Evolutionary conservation across 1,140 invertebrate species (phyloP).

Genomic region (Drosophila ogumai): DNA sequence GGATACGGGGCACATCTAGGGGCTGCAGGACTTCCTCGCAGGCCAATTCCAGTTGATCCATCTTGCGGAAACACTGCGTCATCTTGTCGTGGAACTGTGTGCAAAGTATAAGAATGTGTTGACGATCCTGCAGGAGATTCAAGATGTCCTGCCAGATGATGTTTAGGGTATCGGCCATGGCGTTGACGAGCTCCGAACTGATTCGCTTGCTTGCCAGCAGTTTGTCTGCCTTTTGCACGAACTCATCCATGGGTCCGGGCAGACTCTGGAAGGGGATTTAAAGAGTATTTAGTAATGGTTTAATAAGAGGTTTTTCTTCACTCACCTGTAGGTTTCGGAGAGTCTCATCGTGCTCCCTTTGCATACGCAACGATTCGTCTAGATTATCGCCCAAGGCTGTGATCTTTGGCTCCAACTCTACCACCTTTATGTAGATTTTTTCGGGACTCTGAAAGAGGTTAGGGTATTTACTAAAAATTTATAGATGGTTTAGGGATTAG

Average conservation of each 20-base stretch:
- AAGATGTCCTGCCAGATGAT: conserved; percentile 96
- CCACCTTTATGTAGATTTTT: conserved; percentile 93
- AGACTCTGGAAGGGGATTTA: conserved; percentile 88
- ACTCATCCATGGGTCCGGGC: conserved; percentile 95
- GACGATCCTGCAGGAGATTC: conserved; percentile 90
- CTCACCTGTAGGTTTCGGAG: conserved; percentile 92
- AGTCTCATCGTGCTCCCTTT: conserved; percentile 93
- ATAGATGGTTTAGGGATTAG: not conserved
- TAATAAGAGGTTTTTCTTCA: not conserved
- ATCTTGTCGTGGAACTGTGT: conserved; percentile 90
- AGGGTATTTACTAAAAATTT: conserved; percentile 19
- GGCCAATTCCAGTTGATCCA: conserved; percentile 89
- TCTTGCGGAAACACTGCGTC: conserved; percentile 89
- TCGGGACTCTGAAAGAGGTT: conserved; percentile 89
- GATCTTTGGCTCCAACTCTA: conserved; percentile 93
- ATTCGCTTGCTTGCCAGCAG: conserved; percentile 92
- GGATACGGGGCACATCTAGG: conserved; percentile 89
- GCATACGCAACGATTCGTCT: conserved; percentile 90
- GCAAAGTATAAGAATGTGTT: conserved; percentile 91
- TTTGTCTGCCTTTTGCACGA: conserved; percentile 93
- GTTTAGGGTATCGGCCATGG: conserved; percentile 95
- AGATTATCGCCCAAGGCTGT: conserved; percentile 92
- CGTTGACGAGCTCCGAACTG: conserved; percentile 92
- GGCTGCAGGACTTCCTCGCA: conserved; percentile 88
- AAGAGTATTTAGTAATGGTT: not conserved